phyloP scores from a whole-genome alignment of 2,113 vertebrate species.

The Nansenia antarctica region DNA sequence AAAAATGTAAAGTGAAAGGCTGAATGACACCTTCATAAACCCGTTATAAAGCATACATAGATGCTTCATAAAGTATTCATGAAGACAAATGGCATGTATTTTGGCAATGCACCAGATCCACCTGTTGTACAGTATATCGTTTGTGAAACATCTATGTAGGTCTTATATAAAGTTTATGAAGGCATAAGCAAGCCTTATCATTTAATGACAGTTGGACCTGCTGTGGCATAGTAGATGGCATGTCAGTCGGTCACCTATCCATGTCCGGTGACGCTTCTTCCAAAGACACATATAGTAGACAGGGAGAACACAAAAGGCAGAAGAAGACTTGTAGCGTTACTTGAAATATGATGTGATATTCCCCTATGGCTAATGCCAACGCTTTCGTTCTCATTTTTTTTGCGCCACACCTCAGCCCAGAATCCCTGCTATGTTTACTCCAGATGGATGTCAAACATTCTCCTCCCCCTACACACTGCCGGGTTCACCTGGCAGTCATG shows the following conservation, averaged over 20 bases:
- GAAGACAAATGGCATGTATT: too few species aligned
- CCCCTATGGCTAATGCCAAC: conserved; percentile 13
- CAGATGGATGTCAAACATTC: conserved; percentile 18
- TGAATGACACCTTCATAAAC: too few species aligned
- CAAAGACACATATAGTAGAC: background rate
- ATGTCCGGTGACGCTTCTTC: background rate
- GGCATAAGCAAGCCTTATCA: background rate
- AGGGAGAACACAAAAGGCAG: background rate
- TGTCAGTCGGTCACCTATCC: background rate
- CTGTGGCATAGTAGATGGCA: background rate
- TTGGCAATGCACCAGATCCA: background rate
- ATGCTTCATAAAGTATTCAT: too few species aligned
- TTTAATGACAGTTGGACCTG: background rate
- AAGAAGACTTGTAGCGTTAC: too few species aligned
- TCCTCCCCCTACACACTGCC: conserved; percentile 15
- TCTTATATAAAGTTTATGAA: too few species aligned
- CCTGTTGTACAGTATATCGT: too few species aligned
- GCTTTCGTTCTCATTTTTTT: conserved; percentile 14
- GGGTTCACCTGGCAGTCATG: conserved; percentile 37
- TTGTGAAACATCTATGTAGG: too few species aligned
- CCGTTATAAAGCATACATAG: too few species aligned
- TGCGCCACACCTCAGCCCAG: conserved; percentile 23
- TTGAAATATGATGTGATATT: background rate
- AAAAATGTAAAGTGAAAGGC: too few species aligned
- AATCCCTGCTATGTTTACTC: conserved; percentile 30